Conservation (phyloP, 2,113 vertebrate genomes). For the Seriola aureovittata region DNA sequence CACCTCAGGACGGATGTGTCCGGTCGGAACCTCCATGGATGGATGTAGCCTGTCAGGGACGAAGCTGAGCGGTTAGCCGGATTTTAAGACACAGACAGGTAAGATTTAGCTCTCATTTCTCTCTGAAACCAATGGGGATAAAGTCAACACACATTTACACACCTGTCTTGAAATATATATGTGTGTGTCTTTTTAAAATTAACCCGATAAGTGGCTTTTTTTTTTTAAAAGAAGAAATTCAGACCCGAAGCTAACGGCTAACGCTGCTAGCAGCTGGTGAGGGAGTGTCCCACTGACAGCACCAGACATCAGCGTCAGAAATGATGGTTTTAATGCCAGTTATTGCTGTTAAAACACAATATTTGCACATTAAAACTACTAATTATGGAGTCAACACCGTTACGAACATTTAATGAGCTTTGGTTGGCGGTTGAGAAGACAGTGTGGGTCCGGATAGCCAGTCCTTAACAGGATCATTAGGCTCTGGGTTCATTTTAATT, state of each 20-base stretch:
- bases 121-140: rapidly evolving
- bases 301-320: neutral
- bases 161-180: neutral
- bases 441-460: neutral
- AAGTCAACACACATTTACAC: neutral
- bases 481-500: constrained; percentile 15
- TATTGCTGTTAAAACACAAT: neutral
- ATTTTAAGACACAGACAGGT: constrained; percentile 46
- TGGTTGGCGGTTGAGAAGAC: neutral
- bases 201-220: neutral
- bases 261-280: constrained; percentile 46
- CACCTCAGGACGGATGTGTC: constrained; percentile 50
- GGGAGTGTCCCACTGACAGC: constrained; percentile 63
- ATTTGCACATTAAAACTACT: neutral
- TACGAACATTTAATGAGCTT: neutral
- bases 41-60: constrained; percentile 56
- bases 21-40: constrained; percentile 48
- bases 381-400: neutral
- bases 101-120: neutral
- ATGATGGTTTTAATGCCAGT: rapidly evolving
- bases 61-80: constrained; percentile 41
- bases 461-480: constrained; percentile 6
- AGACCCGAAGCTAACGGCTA: constrained; percentile 50
- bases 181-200: neutral
- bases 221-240: neutral